Evolutionary conservation across 2,113 vertebrate genomes (phyloP).

Genomic region (Paralichthys olivaceus): DNA sequence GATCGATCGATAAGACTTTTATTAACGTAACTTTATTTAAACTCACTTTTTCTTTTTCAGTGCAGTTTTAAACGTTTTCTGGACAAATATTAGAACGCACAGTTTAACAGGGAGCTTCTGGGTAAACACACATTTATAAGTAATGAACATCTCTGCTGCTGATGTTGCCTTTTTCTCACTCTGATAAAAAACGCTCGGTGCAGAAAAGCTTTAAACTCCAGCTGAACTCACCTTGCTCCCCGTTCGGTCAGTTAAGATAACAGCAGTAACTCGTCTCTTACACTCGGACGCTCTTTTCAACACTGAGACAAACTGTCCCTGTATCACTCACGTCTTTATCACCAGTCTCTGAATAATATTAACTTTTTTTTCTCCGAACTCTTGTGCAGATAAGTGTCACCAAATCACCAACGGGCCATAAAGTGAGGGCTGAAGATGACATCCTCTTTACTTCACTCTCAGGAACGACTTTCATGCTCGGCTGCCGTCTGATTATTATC

Average conservation of each 20-base stretch:
- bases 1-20: background rate
- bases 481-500: constrained; percentile 76
- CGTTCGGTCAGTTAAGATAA: background rate
- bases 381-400: constrained; percentile 22
- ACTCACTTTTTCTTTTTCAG: background rate
- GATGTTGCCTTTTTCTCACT: background rate
- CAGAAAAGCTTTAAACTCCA: background rate
- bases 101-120: background rate
- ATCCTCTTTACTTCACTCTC: constrained; percentile 57
- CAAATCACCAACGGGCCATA: constrained; percentile 36
- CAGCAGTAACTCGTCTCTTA: constrained; percentile 8
- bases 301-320: background rate
- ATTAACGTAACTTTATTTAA: background rate
- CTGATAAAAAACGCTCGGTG: background rate
- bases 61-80: background rate
- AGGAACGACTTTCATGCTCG: constrained; percentile 75
- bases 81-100: background rate
- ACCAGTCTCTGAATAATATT: constrained; percentile 13
- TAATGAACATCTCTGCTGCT: background rate
- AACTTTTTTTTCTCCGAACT: background rate
- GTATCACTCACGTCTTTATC: background rate
- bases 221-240: constrained; percentile 17
- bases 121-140: background rate
- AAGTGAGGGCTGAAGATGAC: constrained; percentile 43
- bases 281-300: background rate